Evolutionary conservation across 2,113 vertebrate genomes (phyloP), one percentile per base, ranked within the genome.

Genomic region (Campylomormyrus numenius): DNA sequence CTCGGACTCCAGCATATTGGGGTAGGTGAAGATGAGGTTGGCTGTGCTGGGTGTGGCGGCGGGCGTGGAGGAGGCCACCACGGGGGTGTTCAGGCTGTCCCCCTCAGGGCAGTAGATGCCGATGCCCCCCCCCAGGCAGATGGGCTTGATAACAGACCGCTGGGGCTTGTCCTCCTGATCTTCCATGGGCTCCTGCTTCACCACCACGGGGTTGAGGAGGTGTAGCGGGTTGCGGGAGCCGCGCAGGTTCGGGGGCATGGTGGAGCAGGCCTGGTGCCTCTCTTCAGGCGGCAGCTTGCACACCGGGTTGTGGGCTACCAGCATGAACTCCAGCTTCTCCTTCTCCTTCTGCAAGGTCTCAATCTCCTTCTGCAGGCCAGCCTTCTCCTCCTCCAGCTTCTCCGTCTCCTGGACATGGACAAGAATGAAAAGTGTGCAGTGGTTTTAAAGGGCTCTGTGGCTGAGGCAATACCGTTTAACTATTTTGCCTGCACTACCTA

Each of bases 251-350:
- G 95, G 93, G 9, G 96, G 94, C 92, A 97, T 27, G 87, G 96
- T 91, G 93, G 93, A 0, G 93, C 96, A 88, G 94, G 97, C 92
- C 96, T 97, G 94, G 87, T 95, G 95, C 88, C 95, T 95, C 15
- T 98, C 97, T 0, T 98, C 98, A 0, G 95, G 94, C 85, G 97
- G 98, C 92, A 99, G 97, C 94, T 99, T 99, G 94, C 99, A 99
- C 91, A 98, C 95, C 0, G 98, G 98, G 89, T 98, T 97, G 56
- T 99, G 99, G 89, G 99, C 99, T 39, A 99, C 98, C 92, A 99
- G 92, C 98, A 99, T 98, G 95, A 99, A 99, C 92, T 99, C 98
- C 94, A 99, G 95, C 95, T 99, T 99, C 93, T 99, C 99, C 91
- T 99, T 99, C 95, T 99, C 99, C 90, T 99, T 99, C 95, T 98